Conservation (phyloP, 2,113 vertebrate species). For the Conger conger region DNA sequence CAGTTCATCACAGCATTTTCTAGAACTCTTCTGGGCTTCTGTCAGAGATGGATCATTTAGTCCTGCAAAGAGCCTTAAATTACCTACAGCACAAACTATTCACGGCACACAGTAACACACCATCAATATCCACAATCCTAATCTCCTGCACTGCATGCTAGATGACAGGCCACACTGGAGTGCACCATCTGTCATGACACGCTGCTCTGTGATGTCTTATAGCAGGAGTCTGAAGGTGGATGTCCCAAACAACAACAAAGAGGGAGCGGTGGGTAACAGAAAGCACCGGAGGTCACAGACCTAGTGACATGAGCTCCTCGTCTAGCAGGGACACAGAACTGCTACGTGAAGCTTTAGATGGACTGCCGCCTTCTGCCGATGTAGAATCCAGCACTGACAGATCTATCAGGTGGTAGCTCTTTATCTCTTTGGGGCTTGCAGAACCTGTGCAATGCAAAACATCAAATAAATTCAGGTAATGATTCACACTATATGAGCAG, state of each 20-base stretch:
- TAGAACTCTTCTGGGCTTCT: conserved; percentile 12
- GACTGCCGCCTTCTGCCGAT: not conserved
- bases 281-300: conserved; percentile 48
- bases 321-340: conserved; percentile 51
- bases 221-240: not conserved
- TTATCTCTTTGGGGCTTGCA: conserved; percentile 50
- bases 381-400: conserved; percentile 69
- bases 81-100: not conserved
- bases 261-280: not conserved
- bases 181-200: not conserved
- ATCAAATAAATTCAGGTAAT: not conserved
- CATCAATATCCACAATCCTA: not conserved
- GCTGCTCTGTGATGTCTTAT: not conserved
- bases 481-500: not conserved
- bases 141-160: not conserved
- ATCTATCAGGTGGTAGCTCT: conserved; percentile 80
- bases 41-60: conserved; percentile 29
- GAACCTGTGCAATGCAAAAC: conserved; percentile 47
- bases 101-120: not conserved
- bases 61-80: conserved; percentile 35
- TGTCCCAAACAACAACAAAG: not conserved
- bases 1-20: conserved; percentile 54
- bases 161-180: not conserved
- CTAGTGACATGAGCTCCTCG: conserved; percentile 60
- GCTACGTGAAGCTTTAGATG: not conserved